Evolutionary conservation across 2,113 vertebrate species (phyloP), one percentile per base, ranked within the genome.

Genomic region (Gavia stellata): DNA sequence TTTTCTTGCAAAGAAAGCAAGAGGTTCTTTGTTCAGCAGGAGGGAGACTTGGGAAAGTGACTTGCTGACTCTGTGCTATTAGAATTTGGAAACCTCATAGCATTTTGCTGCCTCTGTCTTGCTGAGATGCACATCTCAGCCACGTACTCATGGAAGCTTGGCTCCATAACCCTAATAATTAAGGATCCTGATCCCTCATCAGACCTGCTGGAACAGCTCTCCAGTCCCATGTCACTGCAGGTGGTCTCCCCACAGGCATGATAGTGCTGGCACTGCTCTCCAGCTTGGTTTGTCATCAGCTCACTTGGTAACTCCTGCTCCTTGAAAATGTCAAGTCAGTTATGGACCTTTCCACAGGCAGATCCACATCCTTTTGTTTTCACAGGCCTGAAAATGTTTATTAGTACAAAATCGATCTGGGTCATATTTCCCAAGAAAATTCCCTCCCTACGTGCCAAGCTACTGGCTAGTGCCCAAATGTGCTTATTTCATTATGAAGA

Each of bases 1-100:
- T 87, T 94, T 96, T 73, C 92, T 92, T 87, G 70, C 68, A 95
- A 94, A 91, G 91, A 84, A 84, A 75, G 68, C 88, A 79, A 96
- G 86, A 38, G 68, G 96, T 92, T 75, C 97, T 88, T 94, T 94
- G 91, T 67, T 81, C 94, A 94, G 94, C 80, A 72, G 83, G 74
- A 89, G 68, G 73, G 94, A 94, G 84, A 82, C 81, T 65, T 94
- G 88, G 91, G 91, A 94, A 65, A 94, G 86, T 81, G 86, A 91
- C 58, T 91, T 89, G 83, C 91, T 95, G 81, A 82, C 83, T 91
- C 81, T 44, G 61, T 20, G 55, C 83, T 85, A 17, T 49, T 92
- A 91, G 70, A 52, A 95, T 77, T 63, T 94, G 91, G 88, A 89
- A 94, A 88, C 49, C 68, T 94, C 47, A 47, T 36, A 78, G 72